Conservation (phyloP, 2,888 invertebrate species). For the Athalia circularis region DNA sequence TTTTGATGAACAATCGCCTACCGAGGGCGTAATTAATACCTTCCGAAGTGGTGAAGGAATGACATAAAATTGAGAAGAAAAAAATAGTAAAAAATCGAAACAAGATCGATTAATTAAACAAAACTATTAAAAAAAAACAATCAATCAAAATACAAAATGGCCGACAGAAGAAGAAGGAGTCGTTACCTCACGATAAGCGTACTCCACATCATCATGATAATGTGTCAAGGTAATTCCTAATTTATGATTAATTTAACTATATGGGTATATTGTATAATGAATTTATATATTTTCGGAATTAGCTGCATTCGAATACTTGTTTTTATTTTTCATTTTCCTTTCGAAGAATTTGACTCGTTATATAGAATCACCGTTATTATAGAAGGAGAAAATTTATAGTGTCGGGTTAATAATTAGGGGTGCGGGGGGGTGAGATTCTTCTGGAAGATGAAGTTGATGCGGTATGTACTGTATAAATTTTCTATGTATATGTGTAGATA, state of each 20-base stretch:
- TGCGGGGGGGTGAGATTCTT: too few species aligned
- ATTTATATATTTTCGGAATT: background rate
- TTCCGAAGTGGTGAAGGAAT: too few species aligned
- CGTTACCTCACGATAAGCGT: slow-evolving; percentile 71
- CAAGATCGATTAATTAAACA: slow-evolving; percentile 43
- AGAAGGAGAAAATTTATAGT: too few species aligned
- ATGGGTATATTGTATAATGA: background rate
- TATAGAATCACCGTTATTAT: background rate
- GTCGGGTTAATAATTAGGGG: too few species aligned
- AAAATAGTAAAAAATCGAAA: slow-evolving; percentile 51
- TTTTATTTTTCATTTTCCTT: background rate
- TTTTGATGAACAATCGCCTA: too few species aligned
- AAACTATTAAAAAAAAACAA: slow-evolving; percentile 48
- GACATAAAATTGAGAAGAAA: background rate
- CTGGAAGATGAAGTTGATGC: too few species aligned
- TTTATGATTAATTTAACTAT: background rate
- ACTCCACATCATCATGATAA: slow-evolving; percentile 72
- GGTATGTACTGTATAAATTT: too few species aligned
- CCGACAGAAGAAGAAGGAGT: slow-evolving; percentile 66
- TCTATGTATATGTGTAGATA: too few species aligned
- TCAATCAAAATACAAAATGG: slow-evolving; percentile 59
- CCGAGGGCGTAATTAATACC: too few species aligned
- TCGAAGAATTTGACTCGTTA: background rate
- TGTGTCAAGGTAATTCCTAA: slow-evolving; percentile 71
- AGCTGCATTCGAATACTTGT: background rate